Percentiles rank a stretch among this genome's conserved stretches.
phyloP scores from a whole-genome alignment of 2,888 invertebrate species.

The Escarpia spicata region DNA sequence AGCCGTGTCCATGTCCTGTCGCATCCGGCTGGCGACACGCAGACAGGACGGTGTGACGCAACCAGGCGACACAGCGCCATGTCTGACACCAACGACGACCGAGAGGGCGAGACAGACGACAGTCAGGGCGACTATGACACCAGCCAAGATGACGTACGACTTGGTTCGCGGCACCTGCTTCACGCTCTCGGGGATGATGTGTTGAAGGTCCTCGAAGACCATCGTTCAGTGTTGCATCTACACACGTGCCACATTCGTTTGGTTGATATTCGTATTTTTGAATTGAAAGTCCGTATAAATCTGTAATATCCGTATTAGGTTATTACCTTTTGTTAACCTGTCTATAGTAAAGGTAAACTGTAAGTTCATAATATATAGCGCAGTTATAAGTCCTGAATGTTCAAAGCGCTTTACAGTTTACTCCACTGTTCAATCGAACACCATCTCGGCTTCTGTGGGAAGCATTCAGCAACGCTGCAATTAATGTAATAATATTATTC shows the following conservation, averaged over 20 bases:
- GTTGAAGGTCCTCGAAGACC: conserved; percentile 31
- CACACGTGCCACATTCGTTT: not conserved
- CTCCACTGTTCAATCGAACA: too few species aligned
- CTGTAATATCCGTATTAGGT: too few species aligned
- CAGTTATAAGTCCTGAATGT: too few species aligned
- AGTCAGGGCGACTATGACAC: conserved; percentile 21
- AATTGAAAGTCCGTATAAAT: too few species aligned
- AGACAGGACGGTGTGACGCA: conserved; percentile 35
- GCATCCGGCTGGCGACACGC: conserved; percentile 28
- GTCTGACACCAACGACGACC: not conserved
- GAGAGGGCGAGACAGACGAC: conserved; percentile 22
- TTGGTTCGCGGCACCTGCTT: conserved; percentile 28
- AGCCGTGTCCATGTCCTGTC: conserved; percentile 36
- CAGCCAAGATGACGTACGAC: conserved; percentile 22
- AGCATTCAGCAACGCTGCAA: too few species aligned
- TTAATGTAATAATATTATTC: too few species aligned
- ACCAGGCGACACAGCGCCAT: not conserved
- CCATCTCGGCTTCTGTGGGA: too few species aligned
- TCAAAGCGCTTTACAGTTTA: too few species aligned
- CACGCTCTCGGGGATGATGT: conserved; percentile 32
- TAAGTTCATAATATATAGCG: too few species aligned
- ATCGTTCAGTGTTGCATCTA: not conserved
- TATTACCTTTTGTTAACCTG: too few species aligned
- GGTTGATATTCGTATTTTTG: too few species aligned
- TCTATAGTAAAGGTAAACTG: too few species aligned